Conservation (phyloP, 92 coral and sea anemone genomes). For the Epizoanthus fatuus region DNA sequence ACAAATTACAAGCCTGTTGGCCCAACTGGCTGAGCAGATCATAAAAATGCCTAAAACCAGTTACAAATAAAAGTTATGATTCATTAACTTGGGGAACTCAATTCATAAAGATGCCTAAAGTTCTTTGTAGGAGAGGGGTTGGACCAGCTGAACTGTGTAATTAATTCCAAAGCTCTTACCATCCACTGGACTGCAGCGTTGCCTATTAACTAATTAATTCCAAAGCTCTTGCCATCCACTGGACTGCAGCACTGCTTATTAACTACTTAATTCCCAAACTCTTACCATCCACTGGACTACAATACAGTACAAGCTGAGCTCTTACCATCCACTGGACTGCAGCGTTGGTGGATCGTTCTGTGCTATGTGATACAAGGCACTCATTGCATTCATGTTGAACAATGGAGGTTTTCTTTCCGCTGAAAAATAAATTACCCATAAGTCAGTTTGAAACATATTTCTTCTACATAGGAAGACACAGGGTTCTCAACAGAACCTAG, state of each 20-base stretch:
- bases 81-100: no score
- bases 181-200: constrained; percentile 61
- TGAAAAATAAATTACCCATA: constrained; percentile 8
- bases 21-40: no score
- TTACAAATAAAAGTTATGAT: no score
- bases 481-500: background rate
- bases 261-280: no score
- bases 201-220: background rate
- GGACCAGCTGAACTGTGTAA: background rate
- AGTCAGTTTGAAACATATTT: background rate
- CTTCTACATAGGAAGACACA: background rate
- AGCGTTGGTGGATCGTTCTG: constrained; percentile 97
- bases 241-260: constrained; percentile 45
- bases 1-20: no score
- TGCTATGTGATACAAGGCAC: constrained; percentile 98
- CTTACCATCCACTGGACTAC: background rate
- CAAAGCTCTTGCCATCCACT: no score
- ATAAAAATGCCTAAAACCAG: no score
- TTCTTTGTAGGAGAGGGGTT: background rate
- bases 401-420: constrained; percentile 99
- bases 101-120: background rate
- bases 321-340: constrained; percentile 64
- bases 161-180: constrained; percentile 5
- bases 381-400: constrained; percentile 99
- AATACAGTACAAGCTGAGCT: background rate